Evolutionary conservation across 2,113 vertebrate genomes (phyloP), one percentile per base, ranked within the genome.

Genomic region (Procavia capensis): DNA sequence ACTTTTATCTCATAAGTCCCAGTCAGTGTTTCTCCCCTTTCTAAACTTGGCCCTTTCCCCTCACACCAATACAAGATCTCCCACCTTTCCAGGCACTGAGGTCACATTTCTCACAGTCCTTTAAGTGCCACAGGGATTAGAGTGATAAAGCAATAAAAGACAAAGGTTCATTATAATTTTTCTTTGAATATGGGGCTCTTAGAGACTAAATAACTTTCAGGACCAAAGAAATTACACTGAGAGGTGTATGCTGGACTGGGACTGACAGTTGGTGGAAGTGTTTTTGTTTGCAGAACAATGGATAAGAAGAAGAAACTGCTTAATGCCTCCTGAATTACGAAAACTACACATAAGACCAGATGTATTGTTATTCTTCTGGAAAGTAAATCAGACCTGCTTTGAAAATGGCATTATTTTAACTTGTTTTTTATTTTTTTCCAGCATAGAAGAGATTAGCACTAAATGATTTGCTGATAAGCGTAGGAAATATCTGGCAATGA

Each of bases 331-430:
- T 74, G 74, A 75, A 91, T 86, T 83, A 63, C 50, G 81, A 79
- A 41, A 68, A n/a, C 34, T 59, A 80, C 13, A 83, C 70, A 75
- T 61, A 80, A 89, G 43, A 76, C 16, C 66, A 88, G 47, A 88
- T 36, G 9, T 68, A 91, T 68, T 95, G 50, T 57, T 94, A 87
- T 94, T 90, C 90, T 92, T 41, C 72, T 96, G 27, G 22, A 76
- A 87, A 90, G 95, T 3, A 61, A 39, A 79, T 80, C 43, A 85
- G 17, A 96, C 31, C 27, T 83, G 14, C 3, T 79, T 74, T 95
- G 50, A 92, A 78, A 36, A 91, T 20, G 72, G 50, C 22, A 61
- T 17, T 75, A 61, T 17, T 75, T 95, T 50, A 85, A 34, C 14
- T 97, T 61, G 22, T 61, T 86, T 93, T 76, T 93, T 45, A 82